phyloP scores from a whole-genome alignment of 2,113 vertebrate species.

The Catharus fuscescens region DNA sequence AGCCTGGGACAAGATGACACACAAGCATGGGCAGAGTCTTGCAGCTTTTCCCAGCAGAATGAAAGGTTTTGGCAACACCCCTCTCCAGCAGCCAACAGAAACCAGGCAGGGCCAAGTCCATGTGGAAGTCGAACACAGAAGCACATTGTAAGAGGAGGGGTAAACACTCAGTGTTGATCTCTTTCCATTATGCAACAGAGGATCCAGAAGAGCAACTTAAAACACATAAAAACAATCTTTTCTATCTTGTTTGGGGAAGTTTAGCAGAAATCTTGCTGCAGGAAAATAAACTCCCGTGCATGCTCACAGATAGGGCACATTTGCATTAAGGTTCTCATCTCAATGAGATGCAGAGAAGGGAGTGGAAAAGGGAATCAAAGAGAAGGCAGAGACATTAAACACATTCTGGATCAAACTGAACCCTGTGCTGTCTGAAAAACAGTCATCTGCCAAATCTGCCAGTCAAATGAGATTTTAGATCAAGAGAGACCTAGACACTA shows the following conservation, averaged over 20 bases:
- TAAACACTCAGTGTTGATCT: accelerated
- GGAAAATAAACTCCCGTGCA: accelerated
- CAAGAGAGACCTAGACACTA: not conserved
- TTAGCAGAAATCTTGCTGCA: not conserved
- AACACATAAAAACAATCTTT: not conserved
- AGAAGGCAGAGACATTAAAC: not conserved
- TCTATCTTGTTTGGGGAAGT: not conserved
- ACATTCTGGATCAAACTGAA: not conserved
- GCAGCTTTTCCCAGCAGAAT: not conserved
- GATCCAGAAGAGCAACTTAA: not conserved
- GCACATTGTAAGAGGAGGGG: not conserved
- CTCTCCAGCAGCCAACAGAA: not conserved
- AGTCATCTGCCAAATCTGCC: not conserved
- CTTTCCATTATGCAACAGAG: not conserved
- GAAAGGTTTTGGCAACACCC: not conserved
- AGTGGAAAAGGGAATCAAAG: not conserved
- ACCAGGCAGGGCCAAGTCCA: not conserved
- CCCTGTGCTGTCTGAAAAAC: not conserved
- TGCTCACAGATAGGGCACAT: accelerated
- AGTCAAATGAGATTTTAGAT: not conserved
- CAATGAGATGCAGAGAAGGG: not conserved
- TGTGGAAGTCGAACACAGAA: not conserved
- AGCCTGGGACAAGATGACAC: not conserved
- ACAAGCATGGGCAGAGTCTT: not conserved
- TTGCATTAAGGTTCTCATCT: not conserved